These are phyloP conservation scores for Hybognathus amarus DNA, from an alignment of 2,797 vertebrate genomes.

Conservation along the genomic window DNA sequence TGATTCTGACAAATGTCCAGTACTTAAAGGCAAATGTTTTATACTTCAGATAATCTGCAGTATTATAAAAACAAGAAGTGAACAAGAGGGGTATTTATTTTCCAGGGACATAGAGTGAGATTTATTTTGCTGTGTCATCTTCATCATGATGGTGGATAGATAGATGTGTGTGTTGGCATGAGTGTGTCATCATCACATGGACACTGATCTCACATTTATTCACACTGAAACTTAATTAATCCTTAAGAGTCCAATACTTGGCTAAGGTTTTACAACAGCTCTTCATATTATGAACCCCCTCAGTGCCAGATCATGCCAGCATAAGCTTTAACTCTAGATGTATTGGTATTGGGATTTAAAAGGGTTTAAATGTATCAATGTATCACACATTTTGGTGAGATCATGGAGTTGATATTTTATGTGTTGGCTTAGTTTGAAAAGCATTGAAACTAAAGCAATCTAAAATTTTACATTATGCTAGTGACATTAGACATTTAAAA, in stretches of 20 bases:
- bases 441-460: background rate
- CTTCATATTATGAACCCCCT: slow-evolving; percentile 4
- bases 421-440: background rate
- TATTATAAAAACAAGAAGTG: background rate
- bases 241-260: slow-evolving; percentile 15
- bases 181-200: slow-evolving; percentile 44
- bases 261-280: slow-evolving; percentile 27
- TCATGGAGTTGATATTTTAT: background rate
- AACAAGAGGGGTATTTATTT: slow-evolving; percentile 20
- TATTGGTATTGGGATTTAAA: slow-evolving; percentile 1
- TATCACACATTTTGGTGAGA: background rate
- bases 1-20: background rate
- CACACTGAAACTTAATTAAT: slow-evolving; percentile 47
- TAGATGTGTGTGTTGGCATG: slow-evolving; percentile 9
- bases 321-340: background rate
- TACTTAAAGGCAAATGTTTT: background rate
- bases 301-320: background rate
- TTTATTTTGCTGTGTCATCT: slow-evolving; percentile 45
- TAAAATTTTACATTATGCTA: background rate
- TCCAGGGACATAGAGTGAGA: slow-evolving; percentile 28
- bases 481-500: background rate
- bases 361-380: background rate
- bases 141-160: slow-evolving; percentile 20
- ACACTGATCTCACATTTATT: slow-evolving; percentile 43
- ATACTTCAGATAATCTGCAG: background rate